Evolutionary conservation across 2,113 vertebrate species (phyloP), one percentile per base, ranked within the genome.

Genomic region (Tyto alba): DNA sequence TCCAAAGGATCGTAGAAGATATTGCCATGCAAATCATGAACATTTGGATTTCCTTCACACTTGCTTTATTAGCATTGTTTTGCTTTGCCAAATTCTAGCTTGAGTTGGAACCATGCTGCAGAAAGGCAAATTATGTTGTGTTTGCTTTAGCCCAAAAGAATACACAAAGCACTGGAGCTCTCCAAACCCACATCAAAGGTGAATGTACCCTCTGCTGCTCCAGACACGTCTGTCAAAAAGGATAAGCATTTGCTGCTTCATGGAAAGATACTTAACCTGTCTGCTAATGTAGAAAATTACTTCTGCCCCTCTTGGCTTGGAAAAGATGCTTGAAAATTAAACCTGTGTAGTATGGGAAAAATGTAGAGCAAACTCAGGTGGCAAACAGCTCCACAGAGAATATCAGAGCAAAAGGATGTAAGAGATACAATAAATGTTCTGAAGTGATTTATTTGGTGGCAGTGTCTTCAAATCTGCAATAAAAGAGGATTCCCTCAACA

Each of bases 131-230:
- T 94, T 81, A 50, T 53, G 32, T 90, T 66, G n/a, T 75, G 47
- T 92, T 94, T 92, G 53, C 88, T 87, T 95, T 96, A 96, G 88
- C 48, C 85, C 55, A 64, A 72, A 92, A 89, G 62, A 91, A 40
- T 64, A 78, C 86, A 88, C 77, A 91, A 76, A 88, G 82, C 68
- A 60, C 52, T 79, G 90, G 64, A 96, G 86, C 79, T 96, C 72
- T 94, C 96, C 93, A 96, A 96, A 85, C 53, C 90, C 78, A 81
- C 78, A 88, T 96, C 94, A 97, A 95, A 96, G 89, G 92, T 91
- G 84, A 90, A 52, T 2, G 9, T 86, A 41, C 40, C 50, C 83
- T 95, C 87, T 40, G 32, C 74, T 89, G 62, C 74, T 92, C 38
- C 38, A 7, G 6, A 91, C 27, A 3, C 1, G 1, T 85, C 77